A percentile compares a stretch with the other conserved stretches of the same genome.
phyloP scores from a whole-genome alignment of 2,888 invertebrate species.

The Furcula furcula region DNA sequence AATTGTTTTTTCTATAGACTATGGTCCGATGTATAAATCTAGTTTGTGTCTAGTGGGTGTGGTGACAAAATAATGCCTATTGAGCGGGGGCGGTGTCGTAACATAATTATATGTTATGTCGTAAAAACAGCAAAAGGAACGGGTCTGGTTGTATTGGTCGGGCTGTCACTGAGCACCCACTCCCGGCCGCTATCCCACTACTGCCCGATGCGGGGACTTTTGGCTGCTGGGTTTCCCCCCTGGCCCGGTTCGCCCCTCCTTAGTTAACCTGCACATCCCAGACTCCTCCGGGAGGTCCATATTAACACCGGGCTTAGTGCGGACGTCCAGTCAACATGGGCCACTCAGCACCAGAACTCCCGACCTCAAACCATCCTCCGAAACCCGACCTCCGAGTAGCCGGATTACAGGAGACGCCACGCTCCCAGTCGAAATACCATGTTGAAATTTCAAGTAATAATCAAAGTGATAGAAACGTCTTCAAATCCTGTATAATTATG shows the following conservation, averaged over 20 bases:
- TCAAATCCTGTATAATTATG: no score
- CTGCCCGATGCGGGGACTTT: conserved; percentile 99
- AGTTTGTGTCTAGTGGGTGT: no score
- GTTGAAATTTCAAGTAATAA: conserved; percentile 32
- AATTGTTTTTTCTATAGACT: no score
- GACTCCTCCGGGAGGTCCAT: conserved; percentile 95
- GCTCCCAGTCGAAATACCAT: conserved; percentile 88
- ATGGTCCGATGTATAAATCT: no score
- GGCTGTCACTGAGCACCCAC: conserved; percentile 95
- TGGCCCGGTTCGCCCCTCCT: conserved; percentile 99
- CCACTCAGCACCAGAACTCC: conserved; percentile 65
- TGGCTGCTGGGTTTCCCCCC: conserved; percentile 99
- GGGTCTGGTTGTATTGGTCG: conserved; percentile 81
- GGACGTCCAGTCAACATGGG: conserved; percentile 93
- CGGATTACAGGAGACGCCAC: conserved; percentile 99
- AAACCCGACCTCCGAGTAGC: conserved; percentile 96
- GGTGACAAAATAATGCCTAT: no score
- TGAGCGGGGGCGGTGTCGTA: no score
- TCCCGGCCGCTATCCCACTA: conserved; percentile 99
- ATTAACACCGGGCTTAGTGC: conserved; percentile 99
- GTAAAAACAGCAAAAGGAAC: conserved; percentile 63
- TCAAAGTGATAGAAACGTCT: not conserved
- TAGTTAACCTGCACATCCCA: conserved; percentile 88
- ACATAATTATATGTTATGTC: no score
- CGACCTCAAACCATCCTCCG: conserved; percentile 95